Evolutionary conservation across 2,113 vertebrate species (phyloP), one percentile per base, ranked within the genome.

Genomic region (Cyprichromis sp.): DNA sequence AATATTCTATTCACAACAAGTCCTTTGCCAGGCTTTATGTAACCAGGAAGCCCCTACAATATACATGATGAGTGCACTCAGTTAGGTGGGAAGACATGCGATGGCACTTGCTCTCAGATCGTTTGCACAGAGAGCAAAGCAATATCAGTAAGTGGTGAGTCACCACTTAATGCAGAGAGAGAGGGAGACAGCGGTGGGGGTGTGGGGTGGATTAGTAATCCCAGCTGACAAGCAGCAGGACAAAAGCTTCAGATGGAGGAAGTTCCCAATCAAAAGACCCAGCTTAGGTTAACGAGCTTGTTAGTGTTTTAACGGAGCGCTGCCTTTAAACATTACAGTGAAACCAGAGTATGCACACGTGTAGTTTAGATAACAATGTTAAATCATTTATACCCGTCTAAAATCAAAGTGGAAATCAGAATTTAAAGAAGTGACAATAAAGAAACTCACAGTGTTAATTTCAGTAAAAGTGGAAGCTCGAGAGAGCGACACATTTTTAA

Each of bases 41-140:
- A 92, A 93, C 82, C 2, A 26, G 68, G 79, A 82, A 81, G 61
- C 66, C 47, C 40, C 66, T 89, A 63, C 89, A 92, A 89, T 87
- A 93, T 87, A 81, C 79, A 91, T 87, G 89, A 88, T 13, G 85
- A 52, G 16, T 78, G 73, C 73, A 34, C 73, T 78, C 73, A 29
- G 71, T 50, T 31, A 78, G 73, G 26, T 78, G 26, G 16, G 26
- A 52, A 52, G 45, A 17, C 73, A n/a, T 31, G 73, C 16, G 16
- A 76, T 31, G 71, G 42, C 42, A 76, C 71, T 50, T 76, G 71
- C 45, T 78, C 73, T 13, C 16, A 78, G 45, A 78, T 78, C 10
- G 45, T 78, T 78, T 78, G 21, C 36, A 34, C 8, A 31, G 52
- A 89, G 38, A 78, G 80, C 24, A 36, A 57, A 86, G 76, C 21